These are phyloP conservation scores for Erpetoichthys calabaricus DNA, from an alignment of 2,797 vertebrate species.

Conservation along the genomic window DNA sequence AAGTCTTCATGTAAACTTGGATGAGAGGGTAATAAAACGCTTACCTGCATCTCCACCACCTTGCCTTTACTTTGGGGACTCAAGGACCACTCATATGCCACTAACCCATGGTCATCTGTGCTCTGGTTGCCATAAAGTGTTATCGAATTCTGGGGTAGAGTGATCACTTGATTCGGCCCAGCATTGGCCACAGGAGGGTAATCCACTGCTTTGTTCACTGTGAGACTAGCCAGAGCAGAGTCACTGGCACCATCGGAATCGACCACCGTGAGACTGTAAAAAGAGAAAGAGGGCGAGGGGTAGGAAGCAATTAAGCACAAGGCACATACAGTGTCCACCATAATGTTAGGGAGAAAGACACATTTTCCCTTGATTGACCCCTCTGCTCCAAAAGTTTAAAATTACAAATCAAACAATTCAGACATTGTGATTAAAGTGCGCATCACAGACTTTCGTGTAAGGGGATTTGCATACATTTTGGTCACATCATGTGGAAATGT, in stretches of 20 bases:
- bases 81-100: conserved; percentile 92
- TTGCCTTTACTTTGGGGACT: conserved; percentile 89
- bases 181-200: conserved; percentile 84
- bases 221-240: conserved; percentile 73
- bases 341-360: too few species aligned
- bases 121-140: conserved; percentile 83
- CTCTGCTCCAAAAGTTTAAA: too few species aligned
- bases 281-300: background rate
- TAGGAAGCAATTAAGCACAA: background rate
- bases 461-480: too few species aligned
- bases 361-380: too few species aligned
- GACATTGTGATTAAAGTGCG: too few species aligned
- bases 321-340: too few species aligned
- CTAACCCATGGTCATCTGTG: conserved; percentile 80
- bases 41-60: conserved; percentile 96
- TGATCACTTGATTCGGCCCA: conserved; percentile 86
- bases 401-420: too few species aligned
- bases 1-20: too few species aligned
- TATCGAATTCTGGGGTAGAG: conserved; percentile 81
- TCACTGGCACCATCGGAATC: conserved; percentile 79
- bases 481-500: too few species aligned
- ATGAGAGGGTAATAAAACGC: conserved; percentile 9
- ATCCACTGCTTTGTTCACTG: conserved; percentile 86
- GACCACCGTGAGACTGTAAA: conserved; percentile 72
- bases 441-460: too few species aligned